Evolutionary conservation across 2,797 vertebrate genomes (phyloP).

Genomic region (Anomalospiza imberbis): DNA sequence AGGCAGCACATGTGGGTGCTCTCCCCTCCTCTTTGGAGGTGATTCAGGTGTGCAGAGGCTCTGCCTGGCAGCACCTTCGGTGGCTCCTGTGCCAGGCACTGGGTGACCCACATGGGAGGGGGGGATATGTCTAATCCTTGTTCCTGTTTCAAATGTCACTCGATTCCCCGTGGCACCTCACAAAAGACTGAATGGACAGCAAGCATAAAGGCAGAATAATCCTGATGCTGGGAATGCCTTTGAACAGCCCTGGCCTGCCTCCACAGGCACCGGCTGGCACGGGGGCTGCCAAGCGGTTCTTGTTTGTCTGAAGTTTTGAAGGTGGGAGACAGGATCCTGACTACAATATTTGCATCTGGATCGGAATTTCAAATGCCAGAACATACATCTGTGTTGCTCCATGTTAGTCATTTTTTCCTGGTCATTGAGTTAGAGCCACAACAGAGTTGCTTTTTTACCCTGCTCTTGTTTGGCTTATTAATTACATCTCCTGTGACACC

Average conservation of each 20-base stretch:
- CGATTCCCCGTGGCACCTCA: not conserved
- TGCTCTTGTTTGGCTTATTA: not conserved
- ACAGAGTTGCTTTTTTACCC: not conserved
- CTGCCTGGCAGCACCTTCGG: not conserved
- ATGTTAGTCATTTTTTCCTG: not conserved
- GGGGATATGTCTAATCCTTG: not conserved
- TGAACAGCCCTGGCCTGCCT: not conserved
- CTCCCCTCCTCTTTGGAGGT: not conserved
- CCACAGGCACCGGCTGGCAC: accelerated
- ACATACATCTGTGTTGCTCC: not conserved
- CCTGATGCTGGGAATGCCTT: not conserved
- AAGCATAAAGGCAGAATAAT: constrained; percentile 21
- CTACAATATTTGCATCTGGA: not conserved
- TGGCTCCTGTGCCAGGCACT: accelerated
- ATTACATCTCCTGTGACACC: not conserved
- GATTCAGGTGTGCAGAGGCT: accelerated
- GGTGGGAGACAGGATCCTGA: not conserved
- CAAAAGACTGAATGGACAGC: not conserved
- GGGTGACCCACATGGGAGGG: not conserved
- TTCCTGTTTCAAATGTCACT: not conserved
- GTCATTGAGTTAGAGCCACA: not conserved
- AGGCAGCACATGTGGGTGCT: not conserved
- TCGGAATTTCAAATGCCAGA: not conserved
- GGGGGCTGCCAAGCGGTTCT: not conserved
- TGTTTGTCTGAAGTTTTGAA: not conserved